phyloP scores from a whole-genome alignment of 2,888 invertebrate genomes.

The Gastrophysa polygoni region DNA sequence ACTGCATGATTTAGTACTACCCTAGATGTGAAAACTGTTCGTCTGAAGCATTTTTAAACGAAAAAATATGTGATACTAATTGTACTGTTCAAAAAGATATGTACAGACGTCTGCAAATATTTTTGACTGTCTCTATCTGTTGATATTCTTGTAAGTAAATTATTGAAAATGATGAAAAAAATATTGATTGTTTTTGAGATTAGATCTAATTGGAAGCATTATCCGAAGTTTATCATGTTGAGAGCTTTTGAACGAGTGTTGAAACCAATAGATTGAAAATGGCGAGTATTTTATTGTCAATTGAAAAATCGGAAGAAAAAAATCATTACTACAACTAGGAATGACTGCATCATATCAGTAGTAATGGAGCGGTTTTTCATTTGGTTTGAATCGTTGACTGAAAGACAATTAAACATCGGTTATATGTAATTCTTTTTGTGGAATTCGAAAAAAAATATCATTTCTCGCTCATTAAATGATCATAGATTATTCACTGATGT shows the following conservation, averaged over 20 bases:
- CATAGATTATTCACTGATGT: background rate
- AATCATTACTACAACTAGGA: background rate
- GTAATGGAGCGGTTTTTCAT: background rate
- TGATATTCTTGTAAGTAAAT: conserved; percentile 35
- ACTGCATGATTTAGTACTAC: background rate
- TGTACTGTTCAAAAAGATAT: conserved; percentile 41
- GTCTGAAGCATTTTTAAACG: conserved; percentile 39
- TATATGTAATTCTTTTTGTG: background rate
- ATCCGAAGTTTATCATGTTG: background rate
- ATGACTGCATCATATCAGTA: background rate
- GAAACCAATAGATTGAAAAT: background rate
- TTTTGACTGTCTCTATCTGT: conserved; percentile 38
- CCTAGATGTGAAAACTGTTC: background rate
- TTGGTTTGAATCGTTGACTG: background rate
- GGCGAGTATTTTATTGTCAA: background rate
- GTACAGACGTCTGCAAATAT: conserved; percentile 37
- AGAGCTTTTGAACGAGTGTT: conserved; percentile 7
- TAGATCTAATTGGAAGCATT: conserved; percentile 21
- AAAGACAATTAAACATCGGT: background rate
- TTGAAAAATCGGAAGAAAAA: background rate
- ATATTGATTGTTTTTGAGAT: conserved; percentile 29
- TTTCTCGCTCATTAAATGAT: background rate
- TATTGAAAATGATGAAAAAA: conserved; percentile 35
- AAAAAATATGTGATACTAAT: conserved; percentile 44
- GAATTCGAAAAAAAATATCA: background rate